phyloP scores from a whole-genome alignment of 2,113 vertebrate species.

The Dromaius novaehollandiae region DNA sequence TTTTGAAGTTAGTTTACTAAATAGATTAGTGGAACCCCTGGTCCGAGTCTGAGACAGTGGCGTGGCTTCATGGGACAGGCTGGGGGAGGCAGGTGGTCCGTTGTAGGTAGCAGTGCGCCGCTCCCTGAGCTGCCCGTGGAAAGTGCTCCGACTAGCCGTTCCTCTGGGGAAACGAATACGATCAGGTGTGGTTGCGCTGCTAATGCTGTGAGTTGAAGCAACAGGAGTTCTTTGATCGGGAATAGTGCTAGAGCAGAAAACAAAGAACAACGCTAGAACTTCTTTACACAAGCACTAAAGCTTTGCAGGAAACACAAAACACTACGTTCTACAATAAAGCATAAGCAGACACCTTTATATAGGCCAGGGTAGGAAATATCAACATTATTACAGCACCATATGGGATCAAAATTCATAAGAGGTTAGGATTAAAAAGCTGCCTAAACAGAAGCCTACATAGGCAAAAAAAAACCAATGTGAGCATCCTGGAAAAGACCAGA shows the following conservation, averaged over 20 bases:
- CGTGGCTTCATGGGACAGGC: constrained; percentile 91
- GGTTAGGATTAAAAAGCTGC: constrained; percentile 56
- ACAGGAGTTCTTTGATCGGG: constrained; percentile 91
- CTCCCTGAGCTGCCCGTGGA: constrained; percentile 94
- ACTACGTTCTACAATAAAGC: constrained; percentile 17
- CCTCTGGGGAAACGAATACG: constrained; percentile 93
- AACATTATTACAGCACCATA: constrained; percentile 38
- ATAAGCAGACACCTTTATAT: constrained; percentile 17
- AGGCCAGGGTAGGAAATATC: constrained; percentile 31
- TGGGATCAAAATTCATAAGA: constrained; percentile 34
- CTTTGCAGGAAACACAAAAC: constrained; percentile 40
- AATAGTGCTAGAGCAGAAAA: constrained; percentile 75
- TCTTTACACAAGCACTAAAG: neutral
- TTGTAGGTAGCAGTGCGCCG: constrained; percentile 97
- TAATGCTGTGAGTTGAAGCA: constrained; percentile 94
- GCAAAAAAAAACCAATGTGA: constrained; percentile 9
- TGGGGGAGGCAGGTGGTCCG: constrained; percentile 93
- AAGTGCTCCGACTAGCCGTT: constrained; percentile 94
- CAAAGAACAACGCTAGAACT: neutral
- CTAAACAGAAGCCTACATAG: constrained; percentile 47
- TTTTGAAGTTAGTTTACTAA: constrained; percentile 96
- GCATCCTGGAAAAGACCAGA: constrained; percentile 33
- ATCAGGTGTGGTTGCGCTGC: constrained; percentile 90
- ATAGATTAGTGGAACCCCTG: constrained; percentile 94
- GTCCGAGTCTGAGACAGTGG: constrained; percentile 91